These are phyloP conservation scores for Cherax destructor DNA, from an alignment of 1,140 invertebrate genomes.

Conservation along the genomic window DNA sequence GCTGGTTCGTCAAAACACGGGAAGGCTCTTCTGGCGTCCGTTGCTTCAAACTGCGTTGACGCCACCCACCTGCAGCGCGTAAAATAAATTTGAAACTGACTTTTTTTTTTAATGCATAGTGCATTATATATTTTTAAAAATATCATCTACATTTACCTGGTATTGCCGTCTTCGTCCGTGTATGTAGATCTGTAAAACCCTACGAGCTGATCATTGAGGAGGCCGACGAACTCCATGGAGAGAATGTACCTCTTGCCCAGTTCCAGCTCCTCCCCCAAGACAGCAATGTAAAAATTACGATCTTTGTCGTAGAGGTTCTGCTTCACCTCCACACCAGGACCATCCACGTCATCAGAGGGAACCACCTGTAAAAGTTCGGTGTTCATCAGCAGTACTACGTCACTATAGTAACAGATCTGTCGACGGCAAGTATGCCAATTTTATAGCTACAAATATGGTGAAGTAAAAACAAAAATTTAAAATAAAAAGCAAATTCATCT, in stretches of 20 bases:
- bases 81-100: too few species aligned
- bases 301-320: slow-evolving; percentile 78
- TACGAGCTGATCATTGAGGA: slow-evolving; percentile 70
- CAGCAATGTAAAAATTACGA: slow-evolving; percentile 85
- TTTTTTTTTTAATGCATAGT: too few species aligned
- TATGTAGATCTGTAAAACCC: slow-evolving; percentile 72
- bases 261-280: slow-evolving; percentile 79
- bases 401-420: too few species aligned
- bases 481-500: too few species aligned
- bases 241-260: slow-evolving; percentile 83
- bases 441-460: too few species aligned
- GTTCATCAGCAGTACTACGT: too few species aligned
- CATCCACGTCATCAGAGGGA: background rate
- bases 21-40: slow-evolving; percentile 78
- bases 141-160: slow-evolving; percentile 35
- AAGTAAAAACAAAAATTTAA: too few species aligned
- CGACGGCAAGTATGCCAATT: too few species aligned
- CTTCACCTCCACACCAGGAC: background rate
- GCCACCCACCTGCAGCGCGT: slow-evolving; percentile 23
- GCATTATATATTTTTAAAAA: too few species aligned
- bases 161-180: slow-evolving; percentile 43
- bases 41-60: slow-evolving; percentile 86
- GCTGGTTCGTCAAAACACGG: slow-evolving; percentile 97
- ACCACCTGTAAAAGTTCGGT: background rate
- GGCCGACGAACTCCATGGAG: slow-evolving; percentile 72